phyloP scores from a whole-genome alignment of 1,140 invertebrate genomes.

The Drosophila leontia region DNA sequence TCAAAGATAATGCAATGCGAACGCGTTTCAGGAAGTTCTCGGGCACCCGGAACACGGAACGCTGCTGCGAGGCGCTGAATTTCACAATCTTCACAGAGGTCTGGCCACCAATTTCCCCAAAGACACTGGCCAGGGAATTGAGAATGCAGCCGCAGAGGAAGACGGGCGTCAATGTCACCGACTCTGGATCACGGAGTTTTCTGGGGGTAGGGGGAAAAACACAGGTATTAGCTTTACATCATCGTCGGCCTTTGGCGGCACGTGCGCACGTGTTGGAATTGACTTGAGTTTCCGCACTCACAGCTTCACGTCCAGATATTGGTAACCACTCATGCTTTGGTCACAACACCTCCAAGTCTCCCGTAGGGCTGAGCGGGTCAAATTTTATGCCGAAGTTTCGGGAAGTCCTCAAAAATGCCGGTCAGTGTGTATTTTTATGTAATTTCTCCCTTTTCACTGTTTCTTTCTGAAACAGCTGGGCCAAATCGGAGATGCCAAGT shows the following conservation, averaged over 20 bases:
- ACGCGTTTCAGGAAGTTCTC: constrained; percentile 86
- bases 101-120: constrained; percentile 87
- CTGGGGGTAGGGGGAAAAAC: constrained; percentile 75
- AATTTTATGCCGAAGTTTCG: constrained; percentile 5
- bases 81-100: constrained; percentile 87
- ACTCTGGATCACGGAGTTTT: constrained; percentile 84
- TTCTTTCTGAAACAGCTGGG: constrained; percentile 37
- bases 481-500: background rate
- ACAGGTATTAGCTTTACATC: constrained; percentile 19
- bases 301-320: constrained; percentile 85
- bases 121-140: constrained; percentile 86
- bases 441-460: constrained; percentile 36
- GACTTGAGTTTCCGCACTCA: constrained; percentile 66
- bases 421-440: constrained; percentile 56
- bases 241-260: background rate
- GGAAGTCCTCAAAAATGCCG: constrained; percentile 42
- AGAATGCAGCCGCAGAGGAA: constrained; percentile 87
- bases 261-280: constrained; percentile 40
- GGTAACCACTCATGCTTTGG: constrained; percentile 75
- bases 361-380: background rate
- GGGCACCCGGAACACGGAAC: constrained; percentile 87
- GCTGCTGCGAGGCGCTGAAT: constrained; percentile 85
- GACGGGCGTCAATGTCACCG: constrained; percentile 84
- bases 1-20: constrained; percentile 87
- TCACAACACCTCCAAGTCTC: constrained; percentile 2